A percentile compares a stretch with the other conserved stretches of the same genome.
These are phyloP conservation scores for Penaeus indicus DNA, from an alignment of 1,140 invertebrate species.

Conservation along the genomic window DNA sequence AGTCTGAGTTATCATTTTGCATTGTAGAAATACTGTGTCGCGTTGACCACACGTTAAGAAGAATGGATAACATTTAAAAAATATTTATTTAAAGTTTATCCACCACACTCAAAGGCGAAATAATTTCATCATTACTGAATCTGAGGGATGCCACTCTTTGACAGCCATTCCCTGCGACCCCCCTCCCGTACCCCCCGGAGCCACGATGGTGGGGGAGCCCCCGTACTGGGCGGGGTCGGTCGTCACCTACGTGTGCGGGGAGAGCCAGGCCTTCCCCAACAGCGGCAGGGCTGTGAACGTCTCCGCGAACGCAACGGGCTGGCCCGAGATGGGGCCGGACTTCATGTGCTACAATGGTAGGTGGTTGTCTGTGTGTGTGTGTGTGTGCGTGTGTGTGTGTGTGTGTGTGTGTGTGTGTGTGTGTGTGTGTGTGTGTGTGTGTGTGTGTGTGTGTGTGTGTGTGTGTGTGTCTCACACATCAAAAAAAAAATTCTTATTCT, in stretches of 20 bases:
- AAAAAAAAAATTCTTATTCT: no score
- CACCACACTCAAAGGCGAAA: no score
- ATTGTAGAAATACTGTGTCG: background rate
- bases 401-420: no score
- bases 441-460: no score
- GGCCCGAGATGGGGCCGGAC: slow-evolving; percentile 22
- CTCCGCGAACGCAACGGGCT: slow-evolving; percentile 15
- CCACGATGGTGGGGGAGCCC: background rate
- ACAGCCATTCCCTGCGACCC: no score
- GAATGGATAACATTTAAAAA: background rate
- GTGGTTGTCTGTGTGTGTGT: background rate
- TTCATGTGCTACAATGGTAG: slow-evolving; percentile 23
- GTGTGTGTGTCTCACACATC: no score
- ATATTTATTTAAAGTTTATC: no score
- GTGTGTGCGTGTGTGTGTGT: no score
- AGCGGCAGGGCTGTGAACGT: slow-evolving; percentile 14
- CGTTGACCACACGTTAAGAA: background rate
- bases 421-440: background rate
- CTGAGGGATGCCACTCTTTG: no score
- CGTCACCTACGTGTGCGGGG: slow-evolving; percentile 25
- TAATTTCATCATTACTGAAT: no score
- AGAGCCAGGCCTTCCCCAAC: background rate
- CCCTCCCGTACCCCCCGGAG: slow-evolving; percentile 15
- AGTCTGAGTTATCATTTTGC: background rate
- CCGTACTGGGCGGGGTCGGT: slow-evolving; percentile 42